phyloP scores from a whole-genome alignment of 2,888 invertebrate genomes.

The Zaprionus obscuricornis region DNA sequence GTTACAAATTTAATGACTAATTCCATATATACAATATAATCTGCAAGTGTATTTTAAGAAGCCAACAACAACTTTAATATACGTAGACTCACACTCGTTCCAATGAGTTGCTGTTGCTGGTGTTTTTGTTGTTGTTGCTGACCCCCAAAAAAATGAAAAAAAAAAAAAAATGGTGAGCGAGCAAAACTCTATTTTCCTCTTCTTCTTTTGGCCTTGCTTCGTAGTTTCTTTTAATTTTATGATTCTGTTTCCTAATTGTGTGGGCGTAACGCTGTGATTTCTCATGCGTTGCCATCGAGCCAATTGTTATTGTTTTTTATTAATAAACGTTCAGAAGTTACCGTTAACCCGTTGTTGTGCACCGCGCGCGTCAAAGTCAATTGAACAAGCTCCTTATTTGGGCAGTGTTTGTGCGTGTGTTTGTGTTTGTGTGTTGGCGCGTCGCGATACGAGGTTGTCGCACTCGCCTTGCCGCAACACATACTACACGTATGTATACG shows the following conservation, averaged over 20 bases:
- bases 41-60: slow-evolving; percentile 34
- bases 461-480: slow-evolving; percentile 49
- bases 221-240: slow-evolving; percentile 24
- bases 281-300: slow-evolving; percentile 49
- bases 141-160: slow-evolving; percentile 56
- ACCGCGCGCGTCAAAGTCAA: slow-evolving; percentile 47
- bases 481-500: not conserved
- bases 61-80: slow-evolving; percentile 38
- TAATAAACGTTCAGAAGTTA: slow-evolving; percentile 57
- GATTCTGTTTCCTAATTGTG: slow-evolving; percentile 67
- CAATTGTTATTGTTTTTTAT: slow-evolving; percentile 54
- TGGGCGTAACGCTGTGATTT: slow-evolving; percentile 66
- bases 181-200: slow-evolving; percentile 33
- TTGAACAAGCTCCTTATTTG: slow-evolving; percentile 43
- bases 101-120: slow-evolving; percentile 20
- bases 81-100: slow-evolving; percentile 18
- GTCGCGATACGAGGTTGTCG: slow-evolving; percentile 69
- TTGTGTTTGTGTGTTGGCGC: slow-evolving; percentile 9
- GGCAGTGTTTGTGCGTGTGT: slow-evolving; percentile 17
- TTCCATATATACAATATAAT: not conserved
- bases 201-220: slow-evolving; percentile 35
- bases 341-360: slow-evolving; percentile 42
- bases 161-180: slow-evolving; percentile 36
- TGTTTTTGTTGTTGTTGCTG: slow-evolving; percentile 31
- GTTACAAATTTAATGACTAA: slow-evolving; percentile 7